phyloP scores from a whole-genome alignment of 2,113 vertebrate species.

The Lasiurus borealis region DNA sequence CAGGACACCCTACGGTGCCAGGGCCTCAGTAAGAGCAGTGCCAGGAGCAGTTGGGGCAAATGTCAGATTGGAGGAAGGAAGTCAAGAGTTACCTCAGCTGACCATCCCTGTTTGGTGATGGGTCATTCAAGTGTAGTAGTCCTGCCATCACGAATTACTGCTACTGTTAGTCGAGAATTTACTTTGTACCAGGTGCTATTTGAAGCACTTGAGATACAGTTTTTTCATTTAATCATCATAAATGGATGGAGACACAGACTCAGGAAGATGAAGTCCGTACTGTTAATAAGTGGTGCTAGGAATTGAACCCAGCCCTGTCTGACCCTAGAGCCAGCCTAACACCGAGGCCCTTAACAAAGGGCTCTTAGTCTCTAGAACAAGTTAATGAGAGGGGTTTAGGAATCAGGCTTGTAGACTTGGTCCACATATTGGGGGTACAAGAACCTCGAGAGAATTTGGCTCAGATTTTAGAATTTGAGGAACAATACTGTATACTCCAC shows the following conservation, averaged over 20 bases:
- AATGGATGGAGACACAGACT: neutral
- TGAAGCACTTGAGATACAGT: neutral
- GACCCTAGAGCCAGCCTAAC: neutral
- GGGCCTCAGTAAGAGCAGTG: neutral
- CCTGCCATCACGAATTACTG: neutral
- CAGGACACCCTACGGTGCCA: rapidly evolving
- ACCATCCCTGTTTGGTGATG: neutral
- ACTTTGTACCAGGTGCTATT: neutral
- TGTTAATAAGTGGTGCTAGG: neutral
- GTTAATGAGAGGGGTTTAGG: neutral
- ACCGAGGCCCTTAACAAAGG: neutral
- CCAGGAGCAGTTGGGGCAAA: neutral
- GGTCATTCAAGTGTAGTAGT: neutral
- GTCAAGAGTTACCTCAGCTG: neutral
- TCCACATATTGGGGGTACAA: neutral
- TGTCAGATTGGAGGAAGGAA: neutral
- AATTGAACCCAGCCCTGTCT: conserved; percentile 25
- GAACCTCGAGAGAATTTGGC: conserved; percentile 16
- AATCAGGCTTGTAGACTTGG: neutral
- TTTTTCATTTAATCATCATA: conserved; percentile 13
- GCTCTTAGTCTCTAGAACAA: neutral
- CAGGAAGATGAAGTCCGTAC: neutral
- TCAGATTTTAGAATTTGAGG: conserved; percentile 59
- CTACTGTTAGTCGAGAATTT: neutral
- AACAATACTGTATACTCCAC: neutral